Percentiles rank a stretch among this genome's conserved stretches.
Conservation (phyloP, 2,888 invertebrate genomes). For the Lumbricus terrestris region DNA sequence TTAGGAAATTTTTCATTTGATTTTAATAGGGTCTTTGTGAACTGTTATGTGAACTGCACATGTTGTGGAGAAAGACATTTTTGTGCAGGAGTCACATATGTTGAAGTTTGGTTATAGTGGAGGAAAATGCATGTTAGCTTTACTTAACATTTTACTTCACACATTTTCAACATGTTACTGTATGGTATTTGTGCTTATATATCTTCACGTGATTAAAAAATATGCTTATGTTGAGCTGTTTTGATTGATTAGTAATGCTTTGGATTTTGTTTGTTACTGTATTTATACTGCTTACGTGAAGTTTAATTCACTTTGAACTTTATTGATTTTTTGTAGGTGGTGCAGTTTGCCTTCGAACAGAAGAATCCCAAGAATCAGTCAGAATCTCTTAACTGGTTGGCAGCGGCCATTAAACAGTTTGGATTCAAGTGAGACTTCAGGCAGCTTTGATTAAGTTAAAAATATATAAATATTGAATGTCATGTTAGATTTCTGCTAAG, state of each 20-base stretch:
- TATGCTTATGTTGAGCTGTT: not conserved
- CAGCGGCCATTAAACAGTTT: constrained; percentile 78
- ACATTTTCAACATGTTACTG: not conserved
- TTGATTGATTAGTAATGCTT: not conserved
- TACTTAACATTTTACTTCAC: too few species aligned
- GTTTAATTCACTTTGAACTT: not conserved
- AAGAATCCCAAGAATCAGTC: constrained; percentile 89
- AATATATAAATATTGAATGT: not conserved
- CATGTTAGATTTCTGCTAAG: not conserved
- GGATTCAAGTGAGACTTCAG: constrained; percentile 70
- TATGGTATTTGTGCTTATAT: not conserved
- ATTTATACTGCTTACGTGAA: not conserved
- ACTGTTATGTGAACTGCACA: not conserved
- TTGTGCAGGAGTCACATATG: not conserved
- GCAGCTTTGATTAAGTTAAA: not conserved
- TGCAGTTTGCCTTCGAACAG: constrained; percentile 72
- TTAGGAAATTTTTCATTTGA: not conserved
- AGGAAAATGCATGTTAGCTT: not conserved
- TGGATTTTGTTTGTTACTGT: not conserved
- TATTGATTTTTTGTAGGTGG: constrained; percentile 24
- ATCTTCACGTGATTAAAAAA: not conserved
- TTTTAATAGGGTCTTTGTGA: not conserved
- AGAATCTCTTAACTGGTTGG: constrained; percentile 79
- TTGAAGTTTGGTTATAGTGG: not conserved
- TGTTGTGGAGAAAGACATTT: not conserved